These are phyloP conservation scores for Leucophenga varia DNA, from an alignment of 1,140 invertebrate genomes.

Conservation along the genomic window DNA sequence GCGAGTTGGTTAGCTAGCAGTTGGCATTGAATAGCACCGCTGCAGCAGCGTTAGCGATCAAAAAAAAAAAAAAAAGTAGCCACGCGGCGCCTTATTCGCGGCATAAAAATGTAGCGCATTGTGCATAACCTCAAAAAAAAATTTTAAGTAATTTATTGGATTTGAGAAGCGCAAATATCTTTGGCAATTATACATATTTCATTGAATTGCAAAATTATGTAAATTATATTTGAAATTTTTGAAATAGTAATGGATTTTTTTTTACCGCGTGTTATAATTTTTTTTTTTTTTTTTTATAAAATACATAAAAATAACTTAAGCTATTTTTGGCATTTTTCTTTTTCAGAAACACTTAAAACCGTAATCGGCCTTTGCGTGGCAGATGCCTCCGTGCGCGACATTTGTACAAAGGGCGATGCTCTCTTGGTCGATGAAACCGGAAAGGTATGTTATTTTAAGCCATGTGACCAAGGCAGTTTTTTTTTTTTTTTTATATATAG, in stretches of 20 bases:
- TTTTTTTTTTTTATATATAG: not conserved
- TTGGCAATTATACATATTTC: no score
- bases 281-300: not conserved
- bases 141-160: constrained; percentile 12
- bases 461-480: no score
- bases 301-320: constrained; percentile 19
- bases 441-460: constrained; percentile 65
- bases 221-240: no score
- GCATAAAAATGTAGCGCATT: constrained; percentile 18
- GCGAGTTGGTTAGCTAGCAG: not conserved
- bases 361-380: constrained; percentile 84
- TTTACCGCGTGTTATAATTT: constrained; percentile 2
- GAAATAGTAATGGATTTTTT: no score
- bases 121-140: constrained; percentile 29
- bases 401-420: constrained; percentile 92
- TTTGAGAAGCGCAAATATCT: constrained; percentile 15
- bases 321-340: constrained; percentile 27
- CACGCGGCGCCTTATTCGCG: constrained; percentile 31
- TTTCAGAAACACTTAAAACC: constrained; percentile 84
- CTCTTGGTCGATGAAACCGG: constrained; percentile 87
- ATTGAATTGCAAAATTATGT: no score
- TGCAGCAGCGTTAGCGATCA: constrained; percentile 11
- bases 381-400: constrained; percentile 84
- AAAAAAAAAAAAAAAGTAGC: constrained; percentile 23
- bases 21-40: not conserved